A percentile compares a stretch with the other conserved stretches of the same genome.
Conservation (phyloP, 2,888 invertebrate species). For the Machimus atricapillus region DNA sequence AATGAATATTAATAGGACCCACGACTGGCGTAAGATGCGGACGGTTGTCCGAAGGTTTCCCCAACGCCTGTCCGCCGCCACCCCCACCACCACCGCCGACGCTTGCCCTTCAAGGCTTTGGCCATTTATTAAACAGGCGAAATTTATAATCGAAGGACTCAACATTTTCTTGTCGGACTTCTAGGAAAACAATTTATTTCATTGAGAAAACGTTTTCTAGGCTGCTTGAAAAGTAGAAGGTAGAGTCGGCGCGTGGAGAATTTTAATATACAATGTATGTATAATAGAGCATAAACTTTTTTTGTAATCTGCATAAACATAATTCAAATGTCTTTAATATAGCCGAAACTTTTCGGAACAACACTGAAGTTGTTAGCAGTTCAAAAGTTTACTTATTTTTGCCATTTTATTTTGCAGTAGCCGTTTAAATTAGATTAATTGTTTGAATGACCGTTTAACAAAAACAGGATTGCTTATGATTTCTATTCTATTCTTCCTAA, state of each 20-base stretch:
- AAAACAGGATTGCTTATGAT: no score
- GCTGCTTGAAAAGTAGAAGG: neutral
- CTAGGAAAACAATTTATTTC: neutral
- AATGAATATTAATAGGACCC: neutral
- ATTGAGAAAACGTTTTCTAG: neutral
- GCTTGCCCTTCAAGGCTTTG: neutral
- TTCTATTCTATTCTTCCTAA: no score
- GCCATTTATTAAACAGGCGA: neutral
- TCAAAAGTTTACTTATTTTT: no score
- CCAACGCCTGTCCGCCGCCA: neutral
- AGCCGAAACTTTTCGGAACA: neutral
- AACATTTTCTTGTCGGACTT: neutral
- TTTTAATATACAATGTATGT: neutral
- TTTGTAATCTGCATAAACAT: neutral
- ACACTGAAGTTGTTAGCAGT: neutral
- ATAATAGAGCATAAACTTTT: neutral
- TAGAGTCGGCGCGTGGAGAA: neutral
- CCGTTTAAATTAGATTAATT: no score
- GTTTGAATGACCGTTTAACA: no score
- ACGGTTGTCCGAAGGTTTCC: neutral
- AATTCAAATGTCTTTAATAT: neutral
- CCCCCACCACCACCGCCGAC: no score
- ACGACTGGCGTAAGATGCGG: neutral
- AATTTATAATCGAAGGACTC: neutral
- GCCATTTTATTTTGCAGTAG: no score